These are phyloP conservation scores for Meloe dianella DNA, from an alignment of 2,888 invertebrate genomes.

Conservation along the genomic window DNA sequence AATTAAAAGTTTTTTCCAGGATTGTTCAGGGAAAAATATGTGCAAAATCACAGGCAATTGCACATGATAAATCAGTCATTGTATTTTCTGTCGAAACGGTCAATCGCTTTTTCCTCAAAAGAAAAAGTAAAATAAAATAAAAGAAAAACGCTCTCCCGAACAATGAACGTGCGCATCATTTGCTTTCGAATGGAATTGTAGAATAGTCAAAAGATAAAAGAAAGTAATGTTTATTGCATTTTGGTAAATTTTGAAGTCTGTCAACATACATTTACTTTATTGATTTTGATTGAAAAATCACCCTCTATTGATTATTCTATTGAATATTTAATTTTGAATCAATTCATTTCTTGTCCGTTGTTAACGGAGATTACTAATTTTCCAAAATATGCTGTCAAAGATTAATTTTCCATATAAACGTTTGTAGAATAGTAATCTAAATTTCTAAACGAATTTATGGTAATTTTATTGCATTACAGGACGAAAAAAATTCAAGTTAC, in stretches of 20 bases:
- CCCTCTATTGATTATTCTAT: constrained; percentile 15
- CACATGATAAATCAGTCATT: constrained; percentile 46
- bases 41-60: constrained; percentile 43
- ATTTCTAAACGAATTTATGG: constrained; percentile 29
- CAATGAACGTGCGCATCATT: constrained; percentile 37
- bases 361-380: constrained; percentile 30
- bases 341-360: constrained; percentile 17
- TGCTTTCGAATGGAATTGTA: constrained; percentile 37
- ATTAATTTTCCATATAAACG: constrained; percentile 32
- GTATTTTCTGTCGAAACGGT: constrained; percentile 45
- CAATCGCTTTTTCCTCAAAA: constrained; percentile 39
- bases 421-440: constrained; percentile 25
- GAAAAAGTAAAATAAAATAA: constrained; percentile 2
- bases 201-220: constrained; percentile 29
- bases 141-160: constrained; percentile 20
- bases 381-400: constrained; percentile 30
- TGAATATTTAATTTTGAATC: constrained; percentile 29
- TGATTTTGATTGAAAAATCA: constrained; percentile 5
- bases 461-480: constrained; percentile 29
- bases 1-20: constrained; percentile 35
- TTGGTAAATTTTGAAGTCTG: constrained; percentile 12
- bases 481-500: constrained; percentile 20
- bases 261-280: background rate
- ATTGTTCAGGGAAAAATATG: constrained; percentile 32
- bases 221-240: constrained; percentile 23